phyloP scores from a whole-genome alignment of 2,888 invertebrate species.

The Torymus auratus region DNA sequence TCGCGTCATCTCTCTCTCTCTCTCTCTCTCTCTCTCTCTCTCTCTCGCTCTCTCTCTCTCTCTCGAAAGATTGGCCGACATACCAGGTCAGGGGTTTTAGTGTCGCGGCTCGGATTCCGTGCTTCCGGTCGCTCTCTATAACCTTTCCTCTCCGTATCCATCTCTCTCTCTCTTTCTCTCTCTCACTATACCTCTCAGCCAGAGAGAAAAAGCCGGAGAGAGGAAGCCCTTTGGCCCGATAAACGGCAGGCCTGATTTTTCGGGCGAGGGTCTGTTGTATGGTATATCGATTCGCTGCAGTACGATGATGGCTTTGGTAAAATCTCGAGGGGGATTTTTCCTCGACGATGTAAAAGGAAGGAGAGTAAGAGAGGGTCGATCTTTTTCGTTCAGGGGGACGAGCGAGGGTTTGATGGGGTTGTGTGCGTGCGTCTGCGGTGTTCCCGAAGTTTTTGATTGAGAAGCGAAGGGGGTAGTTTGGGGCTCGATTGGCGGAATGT shows the following conservation, averaged over 20 bases:
- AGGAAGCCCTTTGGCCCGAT: neutral
- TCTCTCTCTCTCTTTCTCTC: neutral
- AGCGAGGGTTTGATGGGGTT: too few species aligned
- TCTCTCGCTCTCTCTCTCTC: too few species aligned
- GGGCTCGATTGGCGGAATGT: too few species aligned
- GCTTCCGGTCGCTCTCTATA: slow-evolving; percentile 63
- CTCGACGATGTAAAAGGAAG: too few species aligned
- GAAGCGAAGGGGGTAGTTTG: too few species aligned
- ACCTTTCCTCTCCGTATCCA: neutral
- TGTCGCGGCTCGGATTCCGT: slow-evolving; percentile 69
- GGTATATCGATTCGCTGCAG: neutral
- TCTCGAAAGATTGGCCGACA: slow-evolving; percentile 69
- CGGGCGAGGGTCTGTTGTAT: neutral
- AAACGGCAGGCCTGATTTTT: slow-evolving; percentile 36
- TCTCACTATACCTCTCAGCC: neutral
- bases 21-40: too few species aligned
- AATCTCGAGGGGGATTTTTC: slow-evolving; percentile 2
- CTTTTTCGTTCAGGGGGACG: too few species aligned
- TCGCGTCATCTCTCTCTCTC: slow-evolving; percentile 2
- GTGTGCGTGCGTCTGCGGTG: too few species aligned
- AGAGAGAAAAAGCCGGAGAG: neutral
- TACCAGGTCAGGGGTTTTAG: slow-evolving; percentile 71
- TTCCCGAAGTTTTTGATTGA: too few species aligned
- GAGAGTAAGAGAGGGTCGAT: too few species aligned
- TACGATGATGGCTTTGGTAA: neutral